Percentiles rank a stretch among this genome's conserved stretches.
phyloP scores from a whole-genome alignment of 2,113 vertebrate genomes.

The Centrocercus urophasianus region DNA sequence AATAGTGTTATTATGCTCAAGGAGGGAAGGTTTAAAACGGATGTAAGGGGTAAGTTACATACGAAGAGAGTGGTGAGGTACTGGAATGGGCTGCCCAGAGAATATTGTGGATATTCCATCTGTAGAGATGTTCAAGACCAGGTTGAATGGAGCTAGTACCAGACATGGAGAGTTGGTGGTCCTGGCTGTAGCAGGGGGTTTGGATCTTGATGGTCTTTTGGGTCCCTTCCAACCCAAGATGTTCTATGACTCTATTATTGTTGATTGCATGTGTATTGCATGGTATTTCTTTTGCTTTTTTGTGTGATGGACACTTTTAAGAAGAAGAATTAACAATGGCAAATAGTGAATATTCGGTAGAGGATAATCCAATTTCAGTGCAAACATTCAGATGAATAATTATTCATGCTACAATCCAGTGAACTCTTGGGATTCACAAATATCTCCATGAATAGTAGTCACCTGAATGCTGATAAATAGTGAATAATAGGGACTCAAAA shows the following conservation, averaged over 20 bases:
- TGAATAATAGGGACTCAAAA: neutral
- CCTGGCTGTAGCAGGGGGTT: too few species aligned
- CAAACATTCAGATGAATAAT: neutral
- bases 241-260: neutral
- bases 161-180: too few species aligned
- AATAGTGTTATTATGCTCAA: too few species aligned
- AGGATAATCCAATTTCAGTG: neutral
- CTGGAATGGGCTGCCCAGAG: too few species aligned
- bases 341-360: conserved; percentile 14
- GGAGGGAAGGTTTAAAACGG: too few species aligned
- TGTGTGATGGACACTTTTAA: neutral
- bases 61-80: too few species aligned
- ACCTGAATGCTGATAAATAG: conserved; percentile 4
- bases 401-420: neutral
- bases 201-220: too few species aligned
- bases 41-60: too few species aligned
- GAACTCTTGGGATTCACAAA: conserved; percentile 31
- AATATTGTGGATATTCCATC: too few species aligned
- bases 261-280: neutral
- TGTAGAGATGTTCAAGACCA: too few species aligned
- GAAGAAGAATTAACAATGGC: neutral
- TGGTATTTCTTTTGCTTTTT: neutral
- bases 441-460: neutral
- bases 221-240: too few species aligned
- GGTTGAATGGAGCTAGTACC: too few species aligned